phyloP scores from a whole-genome alignment of 2,797 vertebrate genomes.

The Ptychobarbus kaznakovi region DNA sequence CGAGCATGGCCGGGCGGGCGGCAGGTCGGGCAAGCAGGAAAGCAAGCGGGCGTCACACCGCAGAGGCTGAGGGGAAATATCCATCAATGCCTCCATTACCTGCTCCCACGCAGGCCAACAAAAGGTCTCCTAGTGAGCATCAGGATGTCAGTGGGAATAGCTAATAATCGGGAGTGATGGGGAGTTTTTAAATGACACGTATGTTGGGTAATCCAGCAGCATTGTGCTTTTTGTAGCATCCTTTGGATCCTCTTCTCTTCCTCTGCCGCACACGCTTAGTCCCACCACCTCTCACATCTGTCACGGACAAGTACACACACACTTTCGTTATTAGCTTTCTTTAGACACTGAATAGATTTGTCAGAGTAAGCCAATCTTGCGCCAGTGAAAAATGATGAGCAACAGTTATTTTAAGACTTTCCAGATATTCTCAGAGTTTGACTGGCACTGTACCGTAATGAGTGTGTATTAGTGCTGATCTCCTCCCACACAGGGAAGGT shows the following conservation, averaged over 20 bases:
- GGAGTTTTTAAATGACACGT: slow-evolving; percentile 43
- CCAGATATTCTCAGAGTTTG: slow-evolving; percentile 38
- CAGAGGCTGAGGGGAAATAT: slow-evolving; percentile 48
- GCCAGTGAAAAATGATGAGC: slow-evolving; percentile 47
- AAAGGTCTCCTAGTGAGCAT: slow-evolving; percentile 37
- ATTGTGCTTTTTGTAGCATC: slow-evolving; percentile 4
- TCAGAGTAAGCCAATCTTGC: slow-evolving; percentile 42
- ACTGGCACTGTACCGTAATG: slow-evolving; percentile 46
- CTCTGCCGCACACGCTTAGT: neutral
- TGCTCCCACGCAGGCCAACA: slow-evolving; percentile 26
- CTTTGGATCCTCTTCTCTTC: slow-evolving; percentile 13
- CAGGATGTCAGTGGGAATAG: slow-evolving; percentile 36
- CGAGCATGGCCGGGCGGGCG: slow-evolving; percentile 69
- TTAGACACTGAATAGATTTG: slow-evolving; percentile 41
- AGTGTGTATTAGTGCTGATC: slow-evolving; percentile 45
- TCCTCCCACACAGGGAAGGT: slow-evolving; percentile 22
- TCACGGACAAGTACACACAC: slow-evolving; percentile 41
- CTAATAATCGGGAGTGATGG: slow-evolving; percentile 53
- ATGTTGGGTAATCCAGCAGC: slow-evolving; percentile 31
- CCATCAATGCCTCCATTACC: slow-evolving; percentile 52
- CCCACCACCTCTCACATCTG: slow-evolving; percentile 35
- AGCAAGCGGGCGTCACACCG: slow-evolving; percentile 25
- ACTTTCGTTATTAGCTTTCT: slow-evolving; percentile 50
- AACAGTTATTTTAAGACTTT: slow-evolving; percentile 44
- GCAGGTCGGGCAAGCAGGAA: slow-evolving; percentile 20